Base-by-base conservation (phyloP, 2,797 vertebrate genomes). In the Megalops cyprinoides region DNA sequence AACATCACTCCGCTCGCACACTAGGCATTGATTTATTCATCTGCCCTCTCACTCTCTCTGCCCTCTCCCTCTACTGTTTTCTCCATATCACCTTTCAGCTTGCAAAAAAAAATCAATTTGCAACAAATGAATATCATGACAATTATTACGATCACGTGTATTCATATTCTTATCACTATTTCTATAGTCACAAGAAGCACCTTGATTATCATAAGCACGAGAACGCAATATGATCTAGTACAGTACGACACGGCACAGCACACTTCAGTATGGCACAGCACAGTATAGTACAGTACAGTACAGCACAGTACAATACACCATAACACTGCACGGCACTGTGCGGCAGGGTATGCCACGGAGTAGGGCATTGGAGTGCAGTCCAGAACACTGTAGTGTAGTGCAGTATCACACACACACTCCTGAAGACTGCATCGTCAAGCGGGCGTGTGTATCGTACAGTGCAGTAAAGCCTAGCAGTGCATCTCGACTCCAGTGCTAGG, bases 241-340 rank as follows among this genome's bases (percentile, higher is more conserved):
- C 51, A 60, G 56, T 8, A 80, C 39, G 3, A 42, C 51, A 58
- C 39, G 12, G 76, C 51, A 77, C 60, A 53, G 74, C 28, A 74
- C 73, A 39, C 0, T 34, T 28, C 20, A 42, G 31, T 42, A 80
- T 12, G 55, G 44, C 23, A 49, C 14, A 60, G 42, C 31, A 84
- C 85, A 91, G 84, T 88, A 84, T 84, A 89, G 84, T 51, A 51
- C 31, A 42, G 60, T 18, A 28, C 20, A 4, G 34, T 55, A 77
- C 62, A 90, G 90, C 87, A 89, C 87, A 90, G 86, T 84, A 88
- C 86, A 84, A 86, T 88, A 92, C 84, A 86, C 86, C 88, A 91
- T 87, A 82, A 86, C 90, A 91, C 88, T 81, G 87, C 89, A 90
- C 86, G 88, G 84, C 83, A 89, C 87, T 90, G 85, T 86, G 90